Base-by-base conservation (phyloP, 2,888 invertebrate genomes). In the Amphipyra tragopoginis region DNA sequence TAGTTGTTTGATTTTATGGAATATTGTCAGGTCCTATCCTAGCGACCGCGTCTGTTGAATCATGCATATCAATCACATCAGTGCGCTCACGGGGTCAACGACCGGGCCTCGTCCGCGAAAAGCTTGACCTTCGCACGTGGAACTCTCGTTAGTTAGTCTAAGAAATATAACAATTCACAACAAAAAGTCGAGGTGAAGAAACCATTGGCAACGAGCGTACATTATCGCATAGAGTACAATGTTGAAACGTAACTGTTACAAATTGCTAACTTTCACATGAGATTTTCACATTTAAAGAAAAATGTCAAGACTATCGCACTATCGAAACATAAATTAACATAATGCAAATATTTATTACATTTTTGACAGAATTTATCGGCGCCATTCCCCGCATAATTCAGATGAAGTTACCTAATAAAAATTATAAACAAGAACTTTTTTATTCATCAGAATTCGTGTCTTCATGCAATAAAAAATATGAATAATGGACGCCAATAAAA, bases 21-120 rank as follows among this genome's bases (percentile, higher is more conserved):
- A 38, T 29, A 33, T 34, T 54, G 33, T 40, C 50, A 40, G 21
- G 39, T 54, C 33, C 47, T 61, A 54, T 29, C 38, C 14, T 39
- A 55, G 40, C 61, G 44, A 48, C 10, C 36, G 10, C 10, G 36
- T 29, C 62, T 63, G 52, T 64, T 44, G 58, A 72, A 75, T 78
- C 72, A 66, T 71, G 77, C 76, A 75, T 77, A 80, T 82, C 78
- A 81, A 81, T 84, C 82, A 80, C 70, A 61, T 66, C 70, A 77
- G 73, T 65, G 40, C 43, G 43, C 63, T 60, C 63, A 58, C 76
- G 72, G 80, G 83, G 83, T 86, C 82, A 74, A 73, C 72, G 83
- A 81, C 79, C 85, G 71, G 62, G 72, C 76, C 67, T 67, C 69
- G 69, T 72, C 67, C 70, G 81, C 76, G 61, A 77, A 82, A 80